phyloP scores from a whole-genome alignment of 2,888 invertebrate species.

The Platynereis dumerilii region DNA sequence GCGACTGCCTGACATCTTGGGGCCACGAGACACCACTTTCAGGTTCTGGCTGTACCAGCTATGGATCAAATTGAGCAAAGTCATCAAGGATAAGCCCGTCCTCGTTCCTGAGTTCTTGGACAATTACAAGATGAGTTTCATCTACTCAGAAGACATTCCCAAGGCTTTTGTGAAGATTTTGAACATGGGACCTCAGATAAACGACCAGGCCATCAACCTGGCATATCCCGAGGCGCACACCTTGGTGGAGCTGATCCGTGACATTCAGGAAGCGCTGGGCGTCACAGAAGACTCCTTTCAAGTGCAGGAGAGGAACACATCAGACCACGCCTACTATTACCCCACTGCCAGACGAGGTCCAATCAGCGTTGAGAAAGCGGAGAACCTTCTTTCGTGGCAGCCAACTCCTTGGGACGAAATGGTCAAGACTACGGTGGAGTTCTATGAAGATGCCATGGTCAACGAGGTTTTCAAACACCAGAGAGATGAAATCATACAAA shows the following conservation, averaged over 20 bases:
- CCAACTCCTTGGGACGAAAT: conserved; percentile 59
- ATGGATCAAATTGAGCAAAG: conserved; percentile 55
- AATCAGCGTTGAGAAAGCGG: conserved; percentile 59
- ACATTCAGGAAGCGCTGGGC: conserved; percentile 40
- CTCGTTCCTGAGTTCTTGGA: conserved; percentile 52
- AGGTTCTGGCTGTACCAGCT: conserved; percentile 65
- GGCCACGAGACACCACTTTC: conserved; percentile 64
- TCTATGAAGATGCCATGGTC: conserved; percentile 60
- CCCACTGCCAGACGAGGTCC: conserved; percentile 63
- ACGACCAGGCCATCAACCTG: conserved; percentile 61
- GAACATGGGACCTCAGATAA: conserved; percentile 19
- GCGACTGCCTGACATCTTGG: conserved; percentile 65
- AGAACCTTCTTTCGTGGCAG: conserved; percentile 53
- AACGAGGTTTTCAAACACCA: conserved; percentile 39
- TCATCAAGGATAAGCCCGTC: conserved; percentile 44
- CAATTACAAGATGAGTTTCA: conserved; percentile 60
- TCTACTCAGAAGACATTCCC: conserved; percentile 64
- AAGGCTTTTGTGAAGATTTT: conserved; percentile 47
- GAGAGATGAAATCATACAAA: conserved; percentile 51
- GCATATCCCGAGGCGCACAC: conserved; percentile 60
- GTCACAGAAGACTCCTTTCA: conserved; percentile 27
- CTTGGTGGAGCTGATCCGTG: conserved; percentile 51
- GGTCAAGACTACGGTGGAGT: conserved; percentile 55
- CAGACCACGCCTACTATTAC: conserved; percentile 50
- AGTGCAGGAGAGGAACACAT: conserved; percentile 22